Percentiles rank a stretch among this genome's conserved stretches.
Conservation (phyloP, 2,888 invertebrate species). For the Cosmorhoe ocellata region DNA sequence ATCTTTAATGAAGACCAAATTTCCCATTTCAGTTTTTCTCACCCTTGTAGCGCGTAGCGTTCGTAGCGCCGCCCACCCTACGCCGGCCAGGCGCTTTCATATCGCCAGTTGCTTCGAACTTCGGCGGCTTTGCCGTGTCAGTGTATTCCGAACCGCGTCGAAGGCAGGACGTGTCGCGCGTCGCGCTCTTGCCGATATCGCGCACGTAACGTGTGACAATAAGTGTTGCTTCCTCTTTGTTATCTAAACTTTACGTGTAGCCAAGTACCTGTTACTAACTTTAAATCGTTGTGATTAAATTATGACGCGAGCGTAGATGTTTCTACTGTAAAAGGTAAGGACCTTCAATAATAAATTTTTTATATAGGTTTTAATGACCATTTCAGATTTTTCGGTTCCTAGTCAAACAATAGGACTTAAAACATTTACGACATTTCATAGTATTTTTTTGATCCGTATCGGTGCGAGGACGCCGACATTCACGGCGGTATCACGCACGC, state of each 20-base stretch:
- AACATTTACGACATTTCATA: conserved; percentile 16
- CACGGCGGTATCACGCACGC: conserved; percentile 44
- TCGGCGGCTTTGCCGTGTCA: conserved; percentile 53
- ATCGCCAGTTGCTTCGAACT: conserved; percentile 45
- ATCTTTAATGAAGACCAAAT: conserved; percentile 15
- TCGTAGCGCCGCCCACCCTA: conserved; percentile 65
- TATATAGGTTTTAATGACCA: conserved; percentile 8
- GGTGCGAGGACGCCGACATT: conserved; percentile 33
- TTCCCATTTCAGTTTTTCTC: conserved; percentile 22
- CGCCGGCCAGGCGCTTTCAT: conserved; percentile 44
- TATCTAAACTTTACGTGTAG: conserved; percentile 63
- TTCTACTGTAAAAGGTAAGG: conserved; percentile 50
- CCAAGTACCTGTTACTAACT: conserved; percentile 32
- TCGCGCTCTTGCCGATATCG: conserved; percentile 53
- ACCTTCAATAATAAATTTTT: neutral
- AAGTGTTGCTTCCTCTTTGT: conserved; percentile 79
- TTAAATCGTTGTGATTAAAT: conserved; percentile 37
- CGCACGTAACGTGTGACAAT: conserved; percentile 81
- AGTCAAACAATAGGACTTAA: conserved; percentile 21
- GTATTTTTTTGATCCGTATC: conserved; percentile 38
- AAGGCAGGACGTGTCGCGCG: conserved; percentile 61
- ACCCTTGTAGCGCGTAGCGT: conserved; percentile 58
- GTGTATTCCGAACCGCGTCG: conserved; percentile 64
- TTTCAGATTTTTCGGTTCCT: conserved; percentile 7
- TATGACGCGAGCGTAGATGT: conserved; percentile 39